These are phyloP conservation scores for Stenotaenia linearis DNA, from an alignment of 2,888 invertebrate genomes.

Conservation along the genomic window DNA sequence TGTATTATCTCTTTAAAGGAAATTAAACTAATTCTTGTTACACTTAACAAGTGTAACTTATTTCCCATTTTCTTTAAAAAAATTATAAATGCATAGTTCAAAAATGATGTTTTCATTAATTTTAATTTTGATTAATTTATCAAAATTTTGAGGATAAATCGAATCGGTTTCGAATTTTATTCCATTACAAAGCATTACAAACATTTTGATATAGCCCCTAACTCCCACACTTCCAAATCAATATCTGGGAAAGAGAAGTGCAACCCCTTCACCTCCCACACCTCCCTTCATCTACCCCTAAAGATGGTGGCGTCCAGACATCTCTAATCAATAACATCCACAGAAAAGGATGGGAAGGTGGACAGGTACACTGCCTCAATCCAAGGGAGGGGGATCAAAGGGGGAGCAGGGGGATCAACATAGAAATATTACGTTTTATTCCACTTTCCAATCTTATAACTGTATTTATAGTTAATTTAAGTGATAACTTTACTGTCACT, in stretches of 20 bases:
- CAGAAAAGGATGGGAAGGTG: conserved; percentile 30
- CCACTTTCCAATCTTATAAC: neutral
- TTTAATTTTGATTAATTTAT: neutral
- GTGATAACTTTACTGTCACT: neutral
- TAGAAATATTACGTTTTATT: neutral
- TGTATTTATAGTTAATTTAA: neutral
- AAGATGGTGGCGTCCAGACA: conserved; percentile 31
- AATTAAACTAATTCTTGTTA: too few relatives aligned
- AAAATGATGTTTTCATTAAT: too few relatives aligned
- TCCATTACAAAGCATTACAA: neutral
- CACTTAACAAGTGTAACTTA: too few relatives aligned
- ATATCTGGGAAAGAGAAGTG: conserved; percentile 7
- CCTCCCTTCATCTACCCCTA: conserved; percentile 17
- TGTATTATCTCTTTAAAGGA: neutral
- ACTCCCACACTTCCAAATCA: conserved; percentile 13
- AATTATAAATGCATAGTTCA: too few relatives aligned
- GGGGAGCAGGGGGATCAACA: neutral
- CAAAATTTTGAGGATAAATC: neutral
- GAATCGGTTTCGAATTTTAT: neutral
- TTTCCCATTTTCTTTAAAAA: too few relatives aligned
- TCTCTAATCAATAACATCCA: conserved; percentile 29
- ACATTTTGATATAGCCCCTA: conserved; percentile 1
- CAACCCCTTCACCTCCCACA: conserved; percentile 13
- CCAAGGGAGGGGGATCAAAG: conserved; percentile 4
- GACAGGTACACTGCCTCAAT: conserved; percentile 27